Evolutionary conservation across 2,113 vertebrate genomes (phyloP), one percentile per base, ranked within the genome.

Genomic region (Aegypius monachus): DNA sequence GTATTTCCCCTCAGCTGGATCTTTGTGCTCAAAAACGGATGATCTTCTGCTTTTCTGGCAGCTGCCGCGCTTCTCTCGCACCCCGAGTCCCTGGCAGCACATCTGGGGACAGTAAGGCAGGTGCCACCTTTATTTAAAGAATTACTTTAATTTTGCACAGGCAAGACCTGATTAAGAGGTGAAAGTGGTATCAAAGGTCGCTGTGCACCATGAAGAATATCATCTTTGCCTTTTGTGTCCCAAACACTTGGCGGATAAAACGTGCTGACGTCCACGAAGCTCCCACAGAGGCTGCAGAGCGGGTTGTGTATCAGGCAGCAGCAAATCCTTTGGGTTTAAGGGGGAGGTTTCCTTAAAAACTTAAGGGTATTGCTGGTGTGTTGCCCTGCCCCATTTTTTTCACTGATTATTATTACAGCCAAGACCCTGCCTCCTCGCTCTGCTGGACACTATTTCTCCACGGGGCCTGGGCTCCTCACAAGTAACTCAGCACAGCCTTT

Each of bases 241-340:
- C 58, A n/a, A 59, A 48, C 16, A 9, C 47, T 5, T 48, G 15
- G 68, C 0, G 3, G 34, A 36, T 74, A 75, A 82, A 79, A 50
- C 1, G 0, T 11, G 12, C 13, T 1, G 3, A 15, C 6, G 4
- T 27, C 65, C 66, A 23, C 4, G 1, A 66, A 62, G 27, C 36
- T 79, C 47, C 12, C 43, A 55, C 58, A 38, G 62, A 43, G 32
- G 43, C 66, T 52, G 32, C 2, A 0, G n/a, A 67, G 38, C 8
- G 16, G 26, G 34, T 7, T 4, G 21, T 4, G 6, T 3, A 1
- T 50, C 15, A 68, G 47, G 48, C 87, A 81, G 68, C 20, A 70
- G 25, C 16, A 93, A 87, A 83, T 52, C 53, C 21, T 89, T 45
- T 52, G 45, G 25, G 14, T 47, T 86, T 50, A n/a, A 86, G 36